These are phyloP conservation scores for Dicrurus megarhynchus DNA, from an alignment of 2,113 vertebrate genomes.

Conservation along the genomic window DNA sequence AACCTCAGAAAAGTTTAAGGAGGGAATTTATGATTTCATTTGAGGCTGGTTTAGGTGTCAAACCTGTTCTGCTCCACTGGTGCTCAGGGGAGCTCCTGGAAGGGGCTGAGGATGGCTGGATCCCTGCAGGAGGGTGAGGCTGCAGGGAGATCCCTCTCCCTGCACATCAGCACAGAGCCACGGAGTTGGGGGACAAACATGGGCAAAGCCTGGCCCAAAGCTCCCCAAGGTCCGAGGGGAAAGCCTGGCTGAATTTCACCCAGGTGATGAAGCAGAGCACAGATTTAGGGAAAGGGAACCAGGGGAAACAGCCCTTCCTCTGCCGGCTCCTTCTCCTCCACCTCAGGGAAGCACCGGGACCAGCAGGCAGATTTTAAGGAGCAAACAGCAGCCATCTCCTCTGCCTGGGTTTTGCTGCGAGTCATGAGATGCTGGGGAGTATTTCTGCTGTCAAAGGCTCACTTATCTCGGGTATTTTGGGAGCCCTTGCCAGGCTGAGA, in stretches of 20 bases:
- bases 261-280: not conserved
- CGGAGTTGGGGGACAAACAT: not conserved
- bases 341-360: not conserved
- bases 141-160: not conserved
- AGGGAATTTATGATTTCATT: not conserved
- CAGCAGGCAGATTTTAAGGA: not conserved
- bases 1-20: not conserved
- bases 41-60: not conserved
- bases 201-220: not conserved
- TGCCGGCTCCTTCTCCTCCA: not conserved
- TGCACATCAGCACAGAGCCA: not conserved
- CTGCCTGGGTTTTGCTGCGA: not conserved
- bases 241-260: not conserved
- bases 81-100: not conserved
- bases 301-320: not conserved
- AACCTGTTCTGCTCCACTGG: not conserved
- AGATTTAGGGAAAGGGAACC: not conserved
- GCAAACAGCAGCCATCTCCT: not conserved
- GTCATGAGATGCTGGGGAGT: not conserved
- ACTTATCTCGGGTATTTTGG: not conserved
- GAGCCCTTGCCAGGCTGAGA: not conserved
- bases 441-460: not conserved
- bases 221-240: not conserved
- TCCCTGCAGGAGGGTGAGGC: not conserved
- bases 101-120: not conserved